A percentile compares a stretch with the other conserved stretches of the same genome.
Conservation (phyloP, 1,140 invertebrate species). For the Heliconius himera region DNA sequence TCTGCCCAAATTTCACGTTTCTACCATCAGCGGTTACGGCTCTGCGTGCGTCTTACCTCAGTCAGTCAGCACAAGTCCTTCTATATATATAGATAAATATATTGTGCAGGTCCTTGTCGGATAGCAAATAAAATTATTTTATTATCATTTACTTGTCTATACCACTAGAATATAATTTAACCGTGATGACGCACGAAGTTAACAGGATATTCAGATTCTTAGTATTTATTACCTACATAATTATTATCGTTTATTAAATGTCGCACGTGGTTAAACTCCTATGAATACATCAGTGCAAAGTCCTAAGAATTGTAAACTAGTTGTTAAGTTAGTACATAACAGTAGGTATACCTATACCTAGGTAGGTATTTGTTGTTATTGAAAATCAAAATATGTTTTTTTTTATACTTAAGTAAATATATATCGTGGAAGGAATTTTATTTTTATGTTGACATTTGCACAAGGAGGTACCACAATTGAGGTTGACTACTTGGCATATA, state of each 20-base stretch:
- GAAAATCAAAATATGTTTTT: too few relatives aligned
- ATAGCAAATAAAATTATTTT: background rate
- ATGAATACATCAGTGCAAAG: background rate
- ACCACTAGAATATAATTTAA: background rate
- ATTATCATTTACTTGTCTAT: background rate
- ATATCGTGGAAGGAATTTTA: background rate
- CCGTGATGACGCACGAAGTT: slow-evolving; percentile 1
- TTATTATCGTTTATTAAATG: background rate
- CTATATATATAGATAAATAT: too few relatives aligned
- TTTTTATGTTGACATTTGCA: background rate
- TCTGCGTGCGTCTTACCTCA: too few relatives aligned
- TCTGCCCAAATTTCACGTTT: too few relatives aligned
- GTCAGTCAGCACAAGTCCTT: too few relatives aligned
- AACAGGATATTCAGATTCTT: background rate
- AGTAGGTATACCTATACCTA: too few relatives aligned
- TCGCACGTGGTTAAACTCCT: background rate
- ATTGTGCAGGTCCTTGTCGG: background rate
- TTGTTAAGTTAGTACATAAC: too few relatives aligned
- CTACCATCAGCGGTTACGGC: too few relatives aligned
- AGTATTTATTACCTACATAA: background rate
- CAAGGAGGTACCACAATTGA: background rate
- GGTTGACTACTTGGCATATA: background rate
- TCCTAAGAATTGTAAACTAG: too few relatives aligned
- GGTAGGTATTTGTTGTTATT: too few relatives aligned
- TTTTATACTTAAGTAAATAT: too few relatives aligned